A percentile compares a stretch with the other conserved stretches of the same genome.
These are phyloP conservation scores for Antitype chi DNA, from an alignment of 2,888 invertebrate genomes.

Conservation along the genomic window DNA sequence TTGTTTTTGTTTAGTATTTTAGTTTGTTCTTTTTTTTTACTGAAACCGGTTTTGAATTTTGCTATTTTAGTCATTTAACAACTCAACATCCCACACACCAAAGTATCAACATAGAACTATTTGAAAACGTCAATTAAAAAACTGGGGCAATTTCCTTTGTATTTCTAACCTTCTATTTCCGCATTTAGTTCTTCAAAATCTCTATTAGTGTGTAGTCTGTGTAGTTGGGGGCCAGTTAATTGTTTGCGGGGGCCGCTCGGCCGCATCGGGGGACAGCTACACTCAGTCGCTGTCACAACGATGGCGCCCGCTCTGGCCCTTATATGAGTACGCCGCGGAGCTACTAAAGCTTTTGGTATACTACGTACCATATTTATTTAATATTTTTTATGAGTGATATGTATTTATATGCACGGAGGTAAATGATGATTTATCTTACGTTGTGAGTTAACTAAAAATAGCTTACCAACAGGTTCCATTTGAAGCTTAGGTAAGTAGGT, in stretches of 20 bases:
- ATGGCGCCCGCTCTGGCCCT: constrained; percentile 37
- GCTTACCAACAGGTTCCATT: neutral
- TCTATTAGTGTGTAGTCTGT: constrained; percentile 60
- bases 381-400: constrained; percentile 16
- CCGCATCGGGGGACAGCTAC: constrained; percentile 69
- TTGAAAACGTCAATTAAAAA: neutral
- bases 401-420: neutral
- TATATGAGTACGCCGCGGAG: constrained; percentile 61
- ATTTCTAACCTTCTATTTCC: constrained; percentile 30
- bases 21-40: constrained; percentile 5
- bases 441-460: neutral
- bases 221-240: constrained; percentile 75
- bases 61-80: neutral
- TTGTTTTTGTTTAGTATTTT: constrained; percentile 34
- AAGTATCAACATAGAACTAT: neutral
- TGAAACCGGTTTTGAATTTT: neutral
- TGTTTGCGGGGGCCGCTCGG: constrained; percentile 74
- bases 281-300: constrained; percentile 66
- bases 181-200: constrained; percentile 58
- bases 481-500: rapidly evolving
- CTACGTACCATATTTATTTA: constrained; percentile 9
- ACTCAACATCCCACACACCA: neutral
- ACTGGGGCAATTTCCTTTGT: constrained; percentile 17
- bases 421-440: neutral
- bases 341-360: constrained; percentile 60